Conservation (phyloP, 2,797 vertebrate species). For the Anolis apletophallus region DNA sequence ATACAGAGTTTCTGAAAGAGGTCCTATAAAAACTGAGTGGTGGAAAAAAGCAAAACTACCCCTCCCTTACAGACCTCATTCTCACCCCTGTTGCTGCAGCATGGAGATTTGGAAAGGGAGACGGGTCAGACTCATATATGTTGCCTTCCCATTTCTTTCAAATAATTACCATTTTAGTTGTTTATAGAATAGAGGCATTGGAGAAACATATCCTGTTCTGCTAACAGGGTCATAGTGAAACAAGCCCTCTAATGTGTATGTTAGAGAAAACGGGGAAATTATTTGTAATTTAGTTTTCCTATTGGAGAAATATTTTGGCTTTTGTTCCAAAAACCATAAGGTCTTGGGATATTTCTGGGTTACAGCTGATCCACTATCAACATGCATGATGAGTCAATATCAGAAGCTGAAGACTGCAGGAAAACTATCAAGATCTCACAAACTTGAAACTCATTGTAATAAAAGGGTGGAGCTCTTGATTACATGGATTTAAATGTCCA, state of each 20-base stretch:
- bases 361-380: background rate
- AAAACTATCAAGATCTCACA: background rate
- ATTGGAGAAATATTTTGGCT: background rate
- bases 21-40: constrained; percentile 36
- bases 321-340: background rate
- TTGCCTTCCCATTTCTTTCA: background rate
- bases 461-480: background rate
- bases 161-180: background rate
- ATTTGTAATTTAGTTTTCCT: background rate
- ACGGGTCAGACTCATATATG: background rate
- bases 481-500: background rate
- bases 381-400: background rate
- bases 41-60: constrained; percentile 27
- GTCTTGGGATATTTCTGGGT: background rate
- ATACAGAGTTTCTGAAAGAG: constrained; percentile 34
- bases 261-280: background rate
- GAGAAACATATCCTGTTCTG: background rate
- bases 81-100: constrained; percentile 10
- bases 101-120: background rate
- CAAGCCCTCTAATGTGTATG: too few relatives aligned
- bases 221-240: background rate
- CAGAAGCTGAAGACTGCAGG: background rate
- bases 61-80: constrained; percentile 22
- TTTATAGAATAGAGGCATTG: background rate
- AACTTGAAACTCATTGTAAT: background rate